Conservation (phyloP, 2,888 invertebrate species). For the Molanna angustata region DNA sequence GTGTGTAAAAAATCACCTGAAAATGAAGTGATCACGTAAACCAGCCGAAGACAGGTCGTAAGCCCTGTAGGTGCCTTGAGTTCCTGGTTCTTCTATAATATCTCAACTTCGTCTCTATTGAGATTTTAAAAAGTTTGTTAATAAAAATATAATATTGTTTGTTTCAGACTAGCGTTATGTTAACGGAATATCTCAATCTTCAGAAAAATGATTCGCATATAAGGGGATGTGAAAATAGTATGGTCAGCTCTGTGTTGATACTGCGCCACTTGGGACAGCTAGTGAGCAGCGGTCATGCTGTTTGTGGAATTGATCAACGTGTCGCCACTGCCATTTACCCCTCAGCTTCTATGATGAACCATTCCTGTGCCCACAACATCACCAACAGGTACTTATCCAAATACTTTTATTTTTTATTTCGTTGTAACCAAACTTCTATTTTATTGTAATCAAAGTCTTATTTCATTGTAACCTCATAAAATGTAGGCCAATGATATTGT, state of each 20-base stretch:
- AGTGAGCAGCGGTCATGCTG: slow-evolving; percentile 61
- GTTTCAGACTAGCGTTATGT: slow-evolving; percentile 64
- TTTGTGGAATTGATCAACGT: slow-evolving; percentile 34
- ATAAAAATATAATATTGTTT: slow-evolving; percentile 13
- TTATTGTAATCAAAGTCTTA: too few species aligned
- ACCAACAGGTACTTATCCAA: slow-evolving; percentile 71
- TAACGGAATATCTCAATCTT: slow-evolving; percentile 61
- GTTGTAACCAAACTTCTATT: too few species aligned
- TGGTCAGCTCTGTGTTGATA: slow-evolving; percentile 64
- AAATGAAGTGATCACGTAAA: too few species aligned
- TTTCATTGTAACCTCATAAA: too few species aligned
- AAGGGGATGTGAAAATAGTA: slow-evolving; percentile 35
- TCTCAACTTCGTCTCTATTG: too few species aligned
- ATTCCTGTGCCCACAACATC: slow-evolving; percentile 85
- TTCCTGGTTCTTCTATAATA: too few species aligned
- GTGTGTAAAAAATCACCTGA: too few species aligned
- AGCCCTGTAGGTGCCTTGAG: too few species aligned
- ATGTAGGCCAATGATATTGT: too few species aligned
- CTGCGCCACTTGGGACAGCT: slow-evolving; percentile 78
- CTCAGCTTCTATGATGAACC: slow-evolving; percentile 87
- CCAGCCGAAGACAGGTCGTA: too few species aligned
- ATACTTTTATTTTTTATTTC: too few species aligned
- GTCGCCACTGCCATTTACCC: slow-evolving; percentile 82
- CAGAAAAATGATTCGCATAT: slow-evolving; percentile 61
- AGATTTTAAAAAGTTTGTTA: too few species aligned